Percentiles rank a stretch among this genome's conserved stretches.
phyloP scores from a whole-genome alignment of 2,888 invertebrate genomes.

The Elgonia sp. region DNA sequence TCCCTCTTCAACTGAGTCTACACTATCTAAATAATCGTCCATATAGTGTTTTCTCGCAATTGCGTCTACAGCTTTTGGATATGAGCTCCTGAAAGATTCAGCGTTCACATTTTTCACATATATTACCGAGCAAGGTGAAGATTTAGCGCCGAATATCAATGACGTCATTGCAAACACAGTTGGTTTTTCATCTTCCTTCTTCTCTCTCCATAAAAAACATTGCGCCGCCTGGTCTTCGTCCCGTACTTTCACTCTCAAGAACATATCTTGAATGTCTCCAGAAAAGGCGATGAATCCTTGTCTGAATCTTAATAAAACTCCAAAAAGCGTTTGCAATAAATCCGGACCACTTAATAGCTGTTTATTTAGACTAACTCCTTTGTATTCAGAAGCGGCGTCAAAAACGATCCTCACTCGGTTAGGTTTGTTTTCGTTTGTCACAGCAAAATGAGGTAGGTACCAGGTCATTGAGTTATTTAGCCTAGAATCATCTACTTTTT shows the following conservation, averaged over 20 bases:
- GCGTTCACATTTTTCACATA: slow-evolving; percentile 79
- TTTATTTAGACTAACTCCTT: background rate
- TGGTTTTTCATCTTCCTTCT: slow-evolving; percentile 70
- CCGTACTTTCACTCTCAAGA: slow-evolving; percentile 79
- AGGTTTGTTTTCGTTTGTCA: background rate
- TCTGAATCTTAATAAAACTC: slow-evolving; percentile 78
- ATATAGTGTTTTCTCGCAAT: slow-evolving; percentile 79
- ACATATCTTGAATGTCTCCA: slow-evolving; percentile 84
- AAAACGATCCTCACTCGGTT: background rate
- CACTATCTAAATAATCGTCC: too few species aligned
- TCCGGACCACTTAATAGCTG: slow-evolving; percentile 3
- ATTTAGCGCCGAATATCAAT: slow-evolving; percentile 77
- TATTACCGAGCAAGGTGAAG: slow-evolving; percentile 65
- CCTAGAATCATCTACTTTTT: background rate
- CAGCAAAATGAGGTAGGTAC: slow-evolving; percentile 19
- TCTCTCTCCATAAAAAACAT: slow-evolving; percentile 58
- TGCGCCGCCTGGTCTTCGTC: slow-evolving; percentile 79
- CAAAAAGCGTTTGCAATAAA: slow-evolving; percentile 26
- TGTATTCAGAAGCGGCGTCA: background rate
- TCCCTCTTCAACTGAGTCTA: too few species aligned
- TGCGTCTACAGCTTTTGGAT: slow-evolving; percentile 58
- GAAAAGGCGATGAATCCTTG: background rate
- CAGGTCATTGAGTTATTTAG: too few species aligned
- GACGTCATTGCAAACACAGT: slow-evolving; percentile 77
- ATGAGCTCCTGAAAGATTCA: background rate